These are phyloP conservation scores for Xylocopa sonorina DNA, from an alignment of 1,140 invertebrate species.

Conservation along the genomic window DNA sequence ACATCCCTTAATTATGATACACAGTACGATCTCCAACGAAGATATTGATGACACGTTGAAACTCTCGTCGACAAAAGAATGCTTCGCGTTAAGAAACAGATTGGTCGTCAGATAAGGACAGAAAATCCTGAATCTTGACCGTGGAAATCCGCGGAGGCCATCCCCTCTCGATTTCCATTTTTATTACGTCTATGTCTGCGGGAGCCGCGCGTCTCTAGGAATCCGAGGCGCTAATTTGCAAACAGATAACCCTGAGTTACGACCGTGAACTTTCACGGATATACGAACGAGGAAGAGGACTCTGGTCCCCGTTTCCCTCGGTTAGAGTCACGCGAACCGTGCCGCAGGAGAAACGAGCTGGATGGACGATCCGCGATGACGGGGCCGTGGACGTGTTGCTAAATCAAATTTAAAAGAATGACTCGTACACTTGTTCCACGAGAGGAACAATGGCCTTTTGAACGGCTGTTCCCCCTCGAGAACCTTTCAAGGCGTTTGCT, in stretches of 20 bases:
- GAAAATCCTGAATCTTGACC: constrained; percentile 33
- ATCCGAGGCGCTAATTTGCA: constrained; percentile 59
- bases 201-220: constrained; percentile 38
- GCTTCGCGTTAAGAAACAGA: constrained; percentile 58
- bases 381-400: constrained; percentile 45
- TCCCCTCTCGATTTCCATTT: constrained; percentile 61
- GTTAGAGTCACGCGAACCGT: not conserved
- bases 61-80: constrained; percentile 42
- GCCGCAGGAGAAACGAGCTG: not conserved
- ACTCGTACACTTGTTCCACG: constrained; percentile 76
- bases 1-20: constrained; percentile 5
- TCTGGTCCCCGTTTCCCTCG: not conserved
- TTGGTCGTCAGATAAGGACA: constrained; percentile 42
- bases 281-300: not conserved
- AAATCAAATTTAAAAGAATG: constrained; percentile 82
- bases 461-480: constrained; percentile 73
- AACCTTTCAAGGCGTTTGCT: constrained; percentile 75
- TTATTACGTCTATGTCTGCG: constrained; percentile 50
- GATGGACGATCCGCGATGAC: constrained; percentile 36
- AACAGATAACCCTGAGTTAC: constrained; percentile 51
- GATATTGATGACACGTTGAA: too few species aligned
- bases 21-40: too few species aligned
- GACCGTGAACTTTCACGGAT: constrained; percentile 39
- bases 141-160: constrained; percentile 1
- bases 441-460: constrained; percentile 78